Conservation (phyloP, 2,797 vertebrate genomes). For the Lepidocolaptes lacrymiger region DNA sequence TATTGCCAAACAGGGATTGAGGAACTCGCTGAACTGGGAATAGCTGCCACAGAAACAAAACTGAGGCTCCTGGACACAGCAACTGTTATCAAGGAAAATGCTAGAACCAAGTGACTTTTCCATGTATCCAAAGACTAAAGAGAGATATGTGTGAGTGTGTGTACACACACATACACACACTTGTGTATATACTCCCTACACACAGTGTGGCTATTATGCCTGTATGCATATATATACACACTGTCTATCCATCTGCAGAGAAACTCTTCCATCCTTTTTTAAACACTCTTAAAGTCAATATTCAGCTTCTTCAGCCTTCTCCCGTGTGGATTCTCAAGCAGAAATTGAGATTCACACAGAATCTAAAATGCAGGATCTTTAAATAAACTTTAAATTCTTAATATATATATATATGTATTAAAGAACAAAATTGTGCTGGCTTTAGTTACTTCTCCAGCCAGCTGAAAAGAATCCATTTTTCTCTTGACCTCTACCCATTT, state of each 20-base stretch:
- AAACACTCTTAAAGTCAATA: neutral
- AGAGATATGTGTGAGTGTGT: neutral
- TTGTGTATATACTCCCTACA: neutral
- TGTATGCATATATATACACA: neutral
- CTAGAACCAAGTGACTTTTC: neutral
- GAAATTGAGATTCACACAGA: neutral
- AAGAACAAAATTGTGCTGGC: neutral
- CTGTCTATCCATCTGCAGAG: neutral
- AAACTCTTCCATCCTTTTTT: neutral
- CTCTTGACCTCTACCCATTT: neutral
- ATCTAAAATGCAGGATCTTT: neutral
- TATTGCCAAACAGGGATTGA: neutral
- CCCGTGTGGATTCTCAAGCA: neutral
- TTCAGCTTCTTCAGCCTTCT: neutral
- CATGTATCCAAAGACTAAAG: neutral
- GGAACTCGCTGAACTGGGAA: constrained; percentile 1
- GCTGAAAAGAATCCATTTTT: neutral
- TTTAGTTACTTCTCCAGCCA: neutral
- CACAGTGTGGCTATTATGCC: neutral
- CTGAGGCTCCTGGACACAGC: neutral
- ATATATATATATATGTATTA: neutral
- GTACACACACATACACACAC: neutral
- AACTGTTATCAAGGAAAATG: neutral
- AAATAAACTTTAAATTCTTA: neutral
- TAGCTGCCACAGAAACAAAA: constrained; percentile 43